phyloP scores from a whole-genome alignment of 2,113 vertebrate genomes.

The Greenwoodochromis staneri region DNA sequence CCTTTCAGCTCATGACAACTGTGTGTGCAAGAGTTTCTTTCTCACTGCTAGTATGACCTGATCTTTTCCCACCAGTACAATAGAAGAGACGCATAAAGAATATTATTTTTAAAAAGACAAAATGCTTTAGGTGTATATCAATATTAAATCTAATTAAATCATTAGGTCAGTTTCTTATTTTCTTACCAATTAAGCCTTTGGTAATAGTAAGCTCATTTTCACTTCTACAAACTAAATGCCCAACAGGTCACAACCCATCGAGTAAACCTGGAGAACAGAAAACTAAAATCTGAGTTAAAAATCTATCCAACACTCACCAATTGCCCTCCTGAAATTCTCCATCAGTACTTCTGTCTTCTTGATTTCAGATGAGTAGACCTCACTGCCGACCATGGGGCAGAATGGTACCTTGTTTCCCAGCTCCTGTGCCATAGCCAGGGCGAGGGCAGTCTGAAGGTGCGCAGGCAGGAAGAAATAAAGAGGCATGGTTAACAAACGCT shows the following conservation, averaged over 20 bases:
- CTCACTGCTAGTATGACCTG: neutral
- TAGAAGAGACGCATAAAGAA: neutral
- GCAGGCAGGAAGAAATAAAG: neutral
- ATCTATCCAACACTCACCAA: conserved; percentile 76
- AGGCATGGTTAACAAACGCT: neutral
- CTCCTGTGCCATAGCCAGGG: conserved; percentile 93
- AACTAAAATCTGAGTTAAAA: neutral
- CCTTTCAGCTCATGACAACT: neutral
- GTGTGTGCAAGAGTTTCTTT: neutral
- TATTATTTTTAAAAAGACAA: neutral
- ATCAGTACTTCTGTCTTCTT: conserved; percentile 99
- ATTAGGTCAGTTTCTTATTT: neutral
- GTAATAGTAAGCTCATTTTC: neutral
- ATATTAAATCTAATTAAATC: neutral
- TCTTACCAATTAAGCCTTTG: neutral
- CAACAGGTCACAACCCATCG: neutral
- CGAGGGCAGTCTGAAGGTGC: conserved; percentile 83
- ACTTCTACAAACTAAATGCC: neutral
- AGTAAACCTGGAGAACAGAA: neutral
- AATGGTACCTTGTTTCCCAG: conserved; percentile 97
- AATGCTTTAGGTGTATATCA: neutral
- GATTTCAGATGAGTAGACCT: conserved; percentile 96
- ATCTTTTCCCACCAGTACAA: neutral
- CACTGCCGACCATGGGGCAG: conserved; percentile 98
- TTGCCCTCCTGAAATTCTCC: conserved; percentile 98